Percentiles rank a stretch among this genome's conserved stretches.
Evolutionary conservation across 2,888 invertebrate species (phyloP).

Genomic region (Scaptomyza cyrtandrae): DNA sequence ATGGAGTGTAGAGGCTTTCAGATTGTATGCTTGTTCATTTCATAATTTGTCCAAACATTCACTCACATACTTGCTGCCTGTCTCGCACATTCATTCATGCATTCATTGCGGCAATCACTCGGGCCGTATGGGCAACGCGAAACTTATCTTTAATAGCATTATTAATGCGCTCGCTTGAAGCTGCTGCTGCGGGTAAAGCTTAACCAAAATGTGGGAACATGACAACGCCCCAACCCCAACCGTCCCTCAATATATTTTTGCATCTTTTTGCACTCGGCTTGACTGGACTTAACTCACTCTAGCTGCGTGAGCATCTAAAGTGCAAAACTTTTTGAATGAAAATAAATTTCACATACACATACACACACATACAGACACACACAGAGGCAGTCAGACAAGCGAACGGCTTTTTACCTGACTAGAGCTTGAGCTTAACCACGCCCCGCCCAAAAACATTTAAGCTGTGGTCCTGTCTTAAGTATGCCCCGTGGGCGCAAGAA

Average conservation of each 20-base stretch:
- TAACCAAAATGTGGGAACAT: constrained; percentile 34
- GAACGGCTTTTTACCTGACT: constrained; percentile 42
- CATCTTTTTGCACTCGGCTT: constrained; percentile 31
- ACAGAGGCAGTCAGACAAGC: not conserved
- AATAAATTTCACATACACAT: constrained; percentile 74
- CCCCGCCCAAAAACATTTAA: constrained; percentile 41
- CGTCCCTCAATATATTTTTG: constrained; percentile 1
- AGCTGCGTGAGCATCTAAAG: constrained; percentile 56
- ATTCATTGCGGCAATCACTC: constrained; percentile 54
- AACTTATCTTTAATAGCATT: constrained; percentile 63
- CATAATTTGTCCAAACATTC: constrained; percentile 48
- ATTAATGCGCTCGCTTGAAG: constrained; percentile 61
- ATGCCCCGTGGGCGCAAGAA: constrained; percentile 53
- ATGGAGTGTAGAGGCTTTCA: constrained; percentile 45
- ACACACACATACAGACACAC: constrained; percentile 5
- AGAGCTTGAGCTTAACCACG: constrained; percentile 31
- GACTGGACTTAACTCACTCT: constrained; percentile 46
- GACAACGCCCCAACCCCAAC: not conserved
- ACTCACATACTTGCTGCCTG: constrained; percentile 9
- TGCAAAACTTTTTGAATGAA: constrained; percentile 78
- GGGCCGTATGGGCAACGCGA: constrained; percentile 66
- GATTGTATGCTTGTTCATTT: constrained; percentile 37
- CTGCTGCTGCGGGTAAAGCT: constrained; percentile 15
- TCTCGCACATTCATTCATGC: constrained; percentile 17
- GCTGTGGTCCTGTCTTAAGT: constrained; percentile 49